A percentile compares a stretch with the other conserved stretches of the same genome.
Conservation (phyloP, 2,797 vertebrate species). For the Melanotaenia parkinsoni region DNA sequence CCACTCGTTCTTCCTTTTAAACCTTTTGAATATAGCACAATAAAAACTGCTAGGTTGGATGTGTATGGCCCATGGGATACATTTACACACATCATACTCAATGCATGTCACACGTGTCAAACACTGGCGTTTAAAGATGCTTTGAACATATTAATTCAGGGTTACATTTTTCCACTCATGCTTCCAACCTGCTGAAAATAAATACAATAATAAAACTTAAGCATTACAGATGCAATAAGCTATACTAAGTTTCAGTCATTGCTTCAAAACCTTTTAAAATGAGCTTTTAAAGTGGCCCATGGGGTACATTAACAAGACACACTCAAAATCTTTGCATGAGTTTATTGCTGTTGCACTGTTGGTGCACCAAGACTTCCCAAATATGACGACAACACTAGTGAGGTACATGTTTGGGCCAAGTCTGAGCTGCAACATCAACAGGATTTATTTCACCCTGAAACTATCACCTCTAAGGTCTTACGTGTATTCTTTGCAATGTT, state of each 20-base stretch:
- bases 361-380: neutral
- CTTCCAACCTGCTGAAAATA: neutral
- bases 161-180: neutral
- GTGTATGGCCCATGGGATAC: neutral
- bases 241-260: neutral
- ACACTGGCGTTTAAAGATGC: neutral
- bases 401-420: neutral
- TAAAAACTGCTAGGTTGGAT: constrained; percentile 1
- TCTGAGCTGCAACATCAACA: neutral
- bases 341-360: neutral
- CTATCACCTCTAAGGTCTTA: neutral
- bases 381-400: neutral
- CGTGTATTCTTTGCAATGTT: neutral
- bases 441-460: neutral
- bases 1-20: neutral
- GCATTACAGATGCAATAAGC: neutral
- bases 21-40: neutral
- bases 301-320: neutral
- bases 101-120: neutral
- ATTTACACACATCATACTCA: constrained; percentile 2
- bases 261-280: neutral
- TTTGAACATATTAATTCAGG: neutral
- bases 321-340: neutral
- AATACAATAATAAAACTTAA: neutral
- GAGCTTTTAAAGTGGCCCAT: neutral